Percentiles rank a stretch among this genome's conserved stretches.
Evolutionary conservation across 2,797 vertebrate species (phyloP).

Genomic region (Hapalemur alaotrensis): DNA sequence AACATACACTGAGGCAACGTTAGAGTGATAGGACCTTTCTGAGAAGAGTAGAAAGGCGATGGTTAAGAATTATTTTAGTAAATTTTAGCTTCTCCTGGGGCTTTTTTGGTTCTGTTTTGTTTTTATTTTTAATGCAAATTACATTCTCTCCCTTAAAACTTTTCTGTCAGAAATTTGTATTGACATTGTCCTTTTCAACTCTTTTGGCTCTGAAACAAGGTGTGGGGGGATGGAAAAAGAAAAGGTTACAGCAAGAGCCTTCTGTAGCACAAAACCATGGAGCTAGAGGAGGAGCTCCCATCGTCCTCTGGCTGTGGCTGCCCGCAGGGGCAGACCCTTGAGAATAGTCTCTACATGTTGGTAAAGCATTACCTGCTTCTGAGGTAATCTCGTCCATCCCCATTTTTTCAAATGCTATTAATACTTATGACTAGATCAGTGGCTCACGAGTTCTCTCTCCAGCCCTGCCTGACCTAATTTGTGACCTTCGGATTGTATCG

Average conservation of each 20-base stretch:
- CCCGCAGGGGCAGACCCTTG: background rate
- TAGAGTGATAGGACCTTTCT: background rate
- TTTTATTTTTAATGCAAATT: constrained; percentile 30
- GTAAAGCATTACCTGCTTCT: background rate
- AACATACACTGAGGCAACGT: background rate
- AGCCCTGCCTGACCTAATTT: background rate
- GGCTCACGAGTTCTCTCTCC: background rate
- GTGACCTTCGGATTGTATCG: background rate
- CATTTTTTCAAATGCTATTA: background rate
- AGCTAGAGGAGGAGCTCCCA: rapidly evolving
- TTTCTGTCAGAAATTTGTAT: background rate
- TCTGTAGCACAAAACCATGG: background rate
- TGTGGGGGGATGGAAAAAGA: background rate
- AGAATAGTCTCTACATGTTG: background rate
- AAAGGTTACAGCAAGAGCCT: background rate
- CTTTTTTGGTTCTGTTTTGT: background rate
- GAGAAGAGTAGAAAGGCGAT: background rate
- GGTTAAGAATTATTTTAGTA: background rate
- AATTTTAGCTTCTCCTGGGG: background rate
- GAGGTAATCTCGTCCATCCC: background rate
- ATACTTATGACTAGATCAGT: background rate
- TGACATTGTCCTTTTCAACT: background rate
- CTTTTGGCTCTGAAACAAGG: background rate
- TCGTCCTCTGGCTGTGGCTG: background rate
- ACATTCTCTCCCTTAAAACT: background rate